Conservation (phyloP, 1,140 invertebrate genomes). For the Colletes latitarsis region DNA sequence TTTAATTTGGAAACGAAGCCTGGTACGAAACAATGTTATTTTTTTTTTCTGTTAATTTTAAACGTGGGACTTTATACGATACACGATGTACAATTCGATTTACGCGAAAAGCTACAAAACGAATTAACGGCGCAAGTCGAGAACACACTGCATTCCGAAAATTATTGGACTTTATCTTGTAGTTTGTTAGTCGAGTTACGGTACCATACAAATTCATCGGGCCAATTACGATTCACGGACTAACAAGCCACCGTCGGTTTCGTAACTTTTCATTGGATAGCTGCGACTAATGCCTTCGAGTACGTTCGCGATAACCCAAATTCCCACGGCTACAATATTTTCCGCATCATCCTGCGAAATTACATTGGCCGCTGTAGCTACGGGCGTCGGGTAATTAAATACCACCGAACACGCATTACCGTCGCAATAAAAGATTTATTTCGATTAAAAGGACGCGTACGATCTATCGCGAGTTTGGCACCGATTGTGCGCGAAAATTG, state of each 20-base stretch:
- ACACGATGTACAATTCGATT: no score
- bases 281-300: neutral
- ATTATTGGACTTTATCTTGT: neutral
- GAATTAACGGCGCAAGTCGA: no score
- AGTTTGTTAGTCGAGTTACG: neutral
- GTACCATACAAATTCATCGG: neutral
- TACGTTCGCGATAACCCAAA: neutral
- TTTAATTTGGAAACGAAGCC: no score
- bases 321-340: neutral
- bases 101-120: no score
- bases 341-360: neutral
- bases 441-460: neutral
- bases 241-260: neutral
- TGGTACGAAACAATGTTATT: no score
- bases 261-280: neutral
- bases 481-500: neutral
- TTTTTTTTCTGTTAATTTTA: no score
- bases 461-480: neutral
- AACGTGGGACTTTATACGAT: no score
- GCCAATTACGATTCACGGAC: constrained; percentile 4
- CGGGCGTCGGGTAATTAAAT: neutral
- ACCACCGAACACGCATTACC: no score
- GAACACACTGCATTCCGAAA: neutral
- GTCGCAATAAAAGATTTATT: neutral
- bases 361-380: neutral